Evolutionary conservation across 2,113 vertebrate species (phyloP), one percentile per base, ranked within the genome.

Genomic region (Desmodus rotundus): DNA sequence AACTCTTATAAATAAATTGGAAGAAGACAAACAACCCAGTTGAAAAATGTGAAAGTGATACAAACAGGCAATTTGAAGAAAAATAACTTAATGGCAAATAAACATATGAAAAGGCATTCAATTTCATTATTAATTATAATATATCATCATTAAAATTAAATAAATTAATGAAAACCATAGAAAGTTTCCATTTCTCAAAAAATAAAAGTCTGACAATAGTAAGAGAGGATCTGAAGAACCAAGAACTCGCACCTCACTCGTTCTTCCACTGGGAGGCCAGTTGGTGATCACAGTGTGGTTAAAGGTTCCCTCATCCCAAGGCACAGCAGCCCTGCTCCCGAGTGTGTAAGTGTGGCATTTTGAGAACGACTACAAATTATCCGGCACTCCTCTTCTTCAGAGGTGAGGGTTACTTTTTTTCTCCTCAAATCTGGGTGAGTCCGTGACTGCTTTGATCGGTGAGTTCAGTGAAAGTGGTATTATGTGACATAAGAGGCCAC

Each of bases 181-280:
- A 45, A 22, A n/a, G 24, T 7, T 68, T 28, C 38, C n/a, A 12
- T 76, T 68, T 61, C 70, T 89, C 61, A 77, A 95, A 89, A 87
- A 72, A 26, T 38, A 10, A 65, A 67, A 65, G 28, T 50, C n/a
- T 70, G 52, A 77, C 12, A 2, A 13, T 28, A 45, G n/a, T 10
- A 70, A 58, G n/a, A 26, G 36, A 96, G 7, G 33, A 20, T 24
- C 43, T 28, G 28, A 58, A 87, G 36, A 61, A 24, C 28, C 41
- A 38, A 41, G 45, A 45, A 63, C 63, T 22, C 54, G 7, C 31
- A 13, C 28, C 41, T 50, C 7, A 2, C 85, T 16, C 41, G 38
- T 14, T 1, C 45, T n/a, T 26, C 17, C 58, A 31, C 31, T 28
- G 13, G 9, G 24, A 54, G 12, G 24, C 26, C 33, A 56, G 12